phyloP scores from a whole-genome alignment of 1,140 invertebrate genomes.

The Leptinotarsa lineolata region DNA sequence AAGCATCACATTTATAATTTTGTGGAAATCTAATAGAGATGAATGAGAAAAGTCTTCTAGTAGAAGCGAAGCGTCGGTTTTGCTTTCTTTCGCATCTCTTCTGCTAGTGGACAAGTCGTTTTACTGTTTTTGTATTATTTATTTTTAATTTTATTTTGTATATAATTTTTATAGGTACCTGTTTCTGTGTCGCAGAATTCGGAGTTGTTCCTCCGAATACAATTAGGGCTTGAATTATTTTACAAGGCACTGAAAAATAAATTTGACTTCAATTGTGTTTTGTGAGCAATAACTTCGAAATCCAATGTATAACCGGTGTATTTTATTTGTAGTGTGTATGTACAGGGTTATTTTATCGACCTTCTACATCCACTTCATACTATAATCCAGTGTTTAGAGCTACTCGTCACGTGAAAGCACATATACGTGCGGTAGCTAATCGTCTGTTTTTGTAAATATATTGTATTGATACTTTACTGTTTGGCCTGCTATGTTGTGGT shows the following conservation, averaged over 20 bases:
- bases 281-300: background rate
- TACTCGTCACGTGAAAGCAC: slow-evolving; percentile 47
- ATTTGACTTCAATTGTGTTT: too few relatives aligned
- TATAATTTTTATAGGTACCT: slow-evolving; percentile 55
- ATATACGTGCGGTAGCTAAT: slow-evolving; percentile 44
- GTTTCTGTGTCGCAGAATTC: slow-evolving; percentile 50
- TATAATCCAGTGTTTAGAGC: slow-evolving; percentile 53
- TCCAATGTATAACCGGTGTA: slow-evolving; percentile 46
- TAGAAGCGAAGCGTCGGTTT: slow-evolving; percentile 22
- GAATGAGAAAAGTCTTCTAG: slow-evolving; percentile 34
- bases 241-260: too few relatives aligned
- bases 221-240: background rate
- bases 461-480: slow-evolving; percentile 54
- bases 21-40: slow-evolving; percentile 27
- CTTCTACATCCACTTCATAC: slow-evolving; percentile 32
- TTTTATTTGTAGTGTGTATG: slow-evolving; percentile 35
- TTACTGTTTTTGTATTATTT: slow-evolving; percentile 34
- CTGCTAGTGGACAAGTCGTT: slow-evolving; percentile 31
- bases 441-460: slow-evolving; percentile 54
- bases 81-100: slow-evolving; percentile 21
- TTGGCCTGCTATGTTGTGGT: slow-evolving; percentile 56
- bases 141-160: slow-evolving; percentile 48
- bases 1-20: slow-evolving; percentile 32
- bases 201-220: background rate
- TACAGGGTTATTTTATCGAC: slow-evolving; percentile 18